phyloP scores from a whole-genome alignment of 2,797 vertebrate genomes.

The Carcharodon carcharias region DNA sequence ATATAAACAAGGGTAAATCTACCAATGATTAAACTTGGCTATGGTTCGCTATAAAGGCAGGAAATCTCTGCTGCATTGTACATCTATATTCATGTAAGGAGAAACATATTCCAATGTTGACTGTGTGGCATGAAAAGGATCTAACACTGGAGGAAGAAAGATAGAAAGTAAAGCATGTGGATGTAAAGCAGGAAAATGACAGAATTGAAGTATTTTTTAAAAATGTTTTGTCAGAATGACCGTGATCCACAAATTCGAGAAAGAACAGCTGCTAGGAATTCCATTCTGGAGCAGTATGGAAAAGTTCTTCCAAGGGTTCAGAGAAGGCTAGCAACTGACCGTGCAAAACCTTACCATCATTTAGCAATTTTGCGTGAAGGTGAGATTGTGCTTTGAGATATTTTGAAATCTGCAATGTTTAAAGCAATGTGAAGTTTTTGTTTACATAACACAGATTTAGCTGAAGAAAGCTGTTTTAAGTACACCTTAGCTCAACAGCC shows the following conservation, averaged over 20 bases:
- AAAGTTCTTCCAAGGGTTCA: slow-evolving; percentile 85
- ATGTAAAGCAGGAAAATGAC: not conserved
- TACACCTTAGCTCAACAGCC: no score
- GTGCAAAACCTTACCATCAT: slow-evolving; percentile 74
- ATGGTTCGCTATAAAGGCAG: not conserved
- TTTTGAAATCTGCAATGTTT: not conserved
- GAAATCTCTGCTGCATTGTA: not conserved
- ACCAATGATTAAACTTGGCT: not conserved
- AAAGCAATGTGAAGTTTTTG: not conserved
- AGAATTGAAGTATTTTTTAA: not conserved
- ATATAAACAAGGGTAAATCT: not conserved
- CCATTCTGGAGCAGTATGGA: slow-evolving; percentile 76
- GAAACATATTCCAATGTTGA: not conserved
- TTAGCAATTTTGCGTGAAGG: slow-evolving; percentile 69
- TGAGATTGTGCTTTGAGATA: slow-evolving; percentile 46
- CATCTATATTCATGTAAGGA: not conserved
- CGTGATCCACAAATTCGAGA: slow-evolving; percentile 75
- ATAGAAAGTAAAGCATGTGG: not conserved
- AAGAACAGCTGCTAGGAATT: slow-evolving; percentile 74
- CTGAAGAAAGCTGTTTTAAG: not conserved
- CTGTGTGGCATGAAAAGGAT: not conserved
- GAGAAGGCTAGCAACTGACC: slow-evolving; percentile 74
- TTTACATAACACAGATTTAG: not conserved
- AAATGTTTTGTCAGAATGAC: slow-evolving; percentile 62
- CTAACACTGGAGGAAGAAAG: not conserved